phyloP scores from a whole-genome alignment of 1,140 invertebrate species.

The Zaprionus kolodkinae region DNA sequence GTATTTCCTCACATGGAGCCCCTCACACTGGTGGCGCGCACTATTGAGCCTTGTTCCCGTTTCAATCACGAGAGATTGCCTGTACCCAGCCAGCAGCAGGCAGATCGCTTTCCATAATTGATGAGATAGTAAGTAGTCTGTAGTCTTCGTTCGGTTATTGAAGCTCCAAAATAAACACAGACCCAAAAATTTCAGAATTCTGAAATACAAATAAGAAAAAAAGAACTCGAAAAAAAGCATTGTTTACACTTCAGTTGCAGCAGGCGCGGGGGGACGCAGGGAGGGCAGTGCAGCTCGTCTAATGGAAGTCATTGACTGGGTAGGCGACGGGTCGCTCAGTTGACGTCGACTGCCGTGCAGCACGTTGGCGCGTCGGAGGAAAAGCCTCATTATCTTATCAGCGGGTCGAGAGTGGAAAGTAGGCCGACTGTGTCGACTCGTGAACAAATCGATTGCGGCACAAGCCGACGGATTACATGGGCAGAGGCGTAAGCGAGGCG shows the following conservation, averaged over 20 bases:
- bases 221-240: conserved; percentile 1
- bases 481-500: conserved; percentile 24
- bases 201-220: conserved; percentile 25
- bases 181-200: conserved; percentile 17
- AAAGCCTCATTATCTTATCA: conserved; percentile 79
- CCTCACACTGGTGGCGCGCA: not conserved
- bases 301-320: conserved; percentile 50
- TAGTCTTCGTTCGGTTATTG: conserved; percentile 15
- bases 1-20: not conserved
- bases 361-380: conserved; percentile 46
- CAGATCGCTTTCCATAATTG: conserved; percentile 1
- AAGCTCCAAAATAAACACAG: conserved; percentile 31
- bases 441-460: conserved; percentile 69
- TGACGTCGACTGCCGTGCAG: conserved; percentile 14
- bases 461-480: conserved; percentile 46
- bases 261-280: too few species aligned
- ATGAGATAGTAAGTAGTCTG: conserved; percentile 20
- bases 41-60: conserved; percentile 3
- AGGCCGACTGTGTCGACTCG: conserved; percentile 50
- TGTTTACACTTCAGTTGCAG: conserved; percentile 43
- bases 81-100: not conserved
- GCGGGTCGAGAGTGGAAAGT: conserved; percentile 60
- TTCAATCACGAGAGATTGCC: not conserved
- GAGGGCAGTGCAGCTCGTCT: not conserved
- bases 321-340: not conserved